Evolutionary conservation across 1,140 invertebrate genomes (phyloP), one percentile per base, ranked within the genome.

Genomic region (Aphaenogaster floridana): DNA sequence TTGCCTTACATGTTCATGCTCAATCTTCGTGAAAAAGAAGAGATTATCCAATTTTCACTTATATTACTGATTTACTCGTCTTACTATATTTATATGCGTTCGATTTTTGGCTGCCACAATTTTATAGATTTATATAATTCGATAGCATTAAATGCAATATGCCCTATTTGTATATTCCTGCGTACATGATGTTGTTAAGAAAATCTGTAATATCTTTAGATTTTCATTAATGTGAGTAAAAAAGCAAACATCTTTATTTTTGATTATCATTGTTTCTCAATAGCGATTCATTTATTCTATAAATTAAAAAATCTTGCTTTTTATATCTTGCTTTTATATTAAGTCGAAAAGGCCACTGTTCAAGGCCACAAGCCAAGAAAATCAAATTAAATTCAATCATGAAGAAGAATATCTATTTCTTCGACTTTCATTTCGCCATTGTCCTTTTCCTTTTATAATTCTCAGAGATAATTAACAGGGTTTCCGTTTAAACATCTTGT

Each of bases 261-360:
- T 88, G 74, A 84, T 91, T 92, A 86, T 88, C 66, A 88, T 87
- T 89, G 52, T 90, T 86, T 66, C 88, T 86, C 81, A 52, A 76
- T 61, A 90, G 63, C 81, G 52, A 88, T 64, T 42, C 17, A 59
- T 86, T 88, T 92, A 89, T 86, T 88, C 86, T 88, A 89, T 45
- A 85, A 59, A 87, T 89, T 92, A 90, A 61, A 80, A 86, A 84
- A 85, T 85, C 79, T 89, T 90, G 68, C 81, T 89, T 87, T 71
- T 80, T 87, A 45, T 68, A 21, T 42, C 39, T 21, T 21, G 17
- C 9, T 88, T 92, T 92, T 93, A 93, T 86, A 93, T 94, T 93
- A 93, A 93, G 90, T 94, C 93, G 91, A 94, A 94, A 94, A 95
- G 94, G 94, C 94, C 94, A 95, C 94, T 89, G 86, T 94, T 93